Conservation (phyloP, 2,113 vertebrate genomes). For the Leucopsar rothschildi region DNA sequence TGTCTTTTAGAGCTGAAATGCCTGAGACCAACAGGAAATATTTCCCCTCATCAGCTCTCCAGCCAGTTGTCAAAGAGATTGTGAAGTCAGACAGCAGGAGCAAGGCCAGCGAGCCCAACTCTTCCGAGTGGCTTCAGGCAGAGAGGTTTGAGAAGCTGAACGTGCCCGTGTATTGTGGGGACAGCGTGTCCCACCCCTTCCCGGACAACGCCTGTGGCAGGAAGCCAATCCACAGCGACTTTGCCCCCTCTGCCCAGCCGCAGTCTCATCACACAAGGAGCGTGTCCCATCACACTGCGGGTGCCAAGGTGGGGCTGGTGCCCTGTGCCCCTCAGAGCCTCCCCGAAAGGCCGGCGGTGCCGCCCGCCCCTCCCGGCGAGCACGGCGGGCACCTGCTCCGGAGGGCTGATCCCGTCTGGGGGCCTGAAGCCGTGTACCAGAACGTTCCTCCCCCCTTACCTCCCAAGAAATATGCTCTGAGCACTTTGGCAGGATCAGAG, state of each 20-base stretch:
- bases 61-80: constrained; percentile 35
- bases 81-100: constrained; percentile 38
- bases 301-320: not conserved
- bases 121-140: constrained; percentile 9
- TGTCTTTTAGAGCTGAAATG: constrained; percentile 52
- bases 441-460: constrained; percentile 78
- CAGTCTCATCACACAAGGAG: not conserved
- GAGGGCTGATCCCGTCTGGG: constrained; percentile 14
- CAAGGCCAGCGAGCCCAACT: not conserved
- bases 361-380: not conserved
- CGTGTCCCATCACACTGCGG: not conserved
- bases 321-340: not conserved
- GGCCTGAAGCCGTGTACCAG: constrained; percentile 59
- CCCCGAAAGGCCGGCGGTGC: not conserved
- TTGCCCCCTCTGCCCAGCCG: not conserved
- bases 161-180: not conserved
- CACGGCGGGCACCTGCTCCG: not conserved
- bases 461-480: constrained; percentile 76
- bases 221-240: not conserved
- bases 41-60: constrained; percentile 21
- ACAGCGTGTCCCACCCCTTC: not conserved
- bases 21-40: constrained; percentile 45
- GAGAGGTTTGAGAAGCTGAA: constrained; percentile 46
- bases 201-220: constrained; percentile 4
- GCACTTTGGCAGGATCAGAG: constrained; percentile 34